Base-by-base conservation (phyloP, 2,797 vertebrate genomes). In the Heteromormyrus szaboi region DNA sequence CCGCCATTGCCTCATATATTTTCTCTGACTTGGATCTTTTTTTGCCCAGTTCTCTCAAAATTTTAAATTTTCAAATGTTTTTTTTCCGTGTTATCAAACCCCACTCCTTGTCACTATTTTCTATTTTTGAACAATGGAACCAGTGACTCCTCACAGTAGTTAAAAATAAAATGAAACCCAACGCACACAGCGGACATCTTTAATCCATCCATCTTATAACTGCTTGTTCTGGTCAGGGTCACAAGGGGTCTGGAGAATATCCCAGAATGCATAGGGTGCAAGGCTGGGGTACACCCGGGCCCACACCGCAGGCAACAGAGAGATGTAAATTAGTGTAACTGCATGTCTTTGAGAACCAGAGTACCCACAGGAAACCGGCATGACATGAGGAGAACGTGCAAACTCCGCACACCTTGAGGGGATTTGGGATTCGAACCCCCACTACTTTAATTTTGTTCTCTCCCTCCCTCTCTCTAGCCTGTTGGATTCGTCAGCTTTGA, bases 401-500 rank as follows among this genome's bases (percentile, higher is more conserved):
- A 41, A 76, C 33, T 19, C 68, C 14, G 2, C 68, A 76, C 8
- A 76, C 68, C 14, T 14, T 76, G 12, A 76, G 33, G 62, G 62
- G 62, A 29, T 65, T 29, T 65, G 25, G 62, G 9, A 65, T 33
- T 65, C 25, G 59, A 65, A 25, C 59, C 59, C 62, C 62, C 25
- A 14, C 9, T 25, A 33, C 62, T 29, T 65, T 12, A 12, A 65
- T 65, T 65, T 65, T 65, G 62, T 33, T 65, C 25, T 65, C 62
- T 65, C 22, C 3, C 62, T 59, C 56, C n/a, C n/a, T 59, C 86
- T 94, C 87, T 91, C 89, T 62, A 97, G 96, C 96, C 96, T 51
- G 96, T 97, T 91, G 96, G 96, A 62, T 97, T 97, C 94, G 96
- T 97, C 92, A 97, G 96, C 88, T 97, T 97, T 88, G 96, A 97